phyloP scores from a whole-genome alignment of 2,888 invertebrate genomes.

The Andricus curvator region DNA sequence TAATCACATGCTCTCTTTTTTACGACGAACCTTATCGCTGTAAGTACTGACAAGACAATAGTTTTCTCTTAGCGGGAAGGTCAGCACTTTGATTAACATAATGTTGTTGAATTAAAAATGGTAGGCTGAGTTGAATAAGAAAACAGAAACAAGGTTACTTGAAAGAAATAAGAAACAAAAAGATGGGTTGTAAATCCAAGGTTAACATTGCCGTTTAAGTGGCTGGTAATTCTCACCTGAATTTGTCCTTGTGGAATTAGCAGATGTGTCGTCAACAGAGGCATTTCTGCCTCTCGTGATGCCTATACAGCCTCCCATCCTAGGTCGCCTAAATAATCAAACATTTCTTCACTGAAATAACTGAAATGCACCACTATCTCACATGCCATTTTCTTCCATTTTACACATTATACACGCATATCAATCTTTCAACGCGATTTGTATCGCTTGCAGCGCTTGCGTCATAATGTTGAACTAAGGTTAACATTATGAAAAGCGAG shows the following conservation, averaged over 20 bases:
- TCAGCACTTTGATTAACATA: not conserved
- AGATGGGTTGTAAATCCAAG: slow-evolving; percentile 18
- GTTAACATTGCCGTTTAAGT: slow-evolving; percentile 10
- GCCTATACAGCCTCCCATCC: slow-evolving; percentile 94
- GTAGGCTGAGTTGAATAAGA: not conserved
- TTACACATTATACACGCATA: slow-evolving; percentile 61
- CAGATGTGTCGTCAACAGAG: slow-evolving; percentile 89
- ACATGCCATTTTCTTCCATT: slow-evolving; percentile 76
- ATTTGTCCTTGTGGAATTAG: slow-evolving; percentile 89
- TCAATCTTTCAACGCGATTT: slow-evolving; percentile 4
- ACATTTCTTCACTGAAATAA: slow-evolving; percentile 76
- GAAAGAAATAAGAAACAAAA: slow-evolving; percentile 10
- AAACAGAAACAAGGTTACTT: slow-evolving; percentile 14
- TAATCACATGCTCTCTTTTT: not conserved
- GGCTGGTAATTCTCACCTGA: slow-evolving; percentile 83
- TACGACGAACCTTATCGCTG: not conserved
- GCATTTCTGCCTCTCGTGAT: slow-evolving; percentile 90
- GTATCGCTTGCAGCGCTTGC: not conserved
- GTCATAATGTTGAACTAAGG: too few relatives aligned
- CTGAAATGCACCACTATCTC: slow-evolving; percentile 75
- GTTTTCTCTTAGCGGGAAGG: not conserved
- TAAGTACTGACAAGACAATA: not conserved
- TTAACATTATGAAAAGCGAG: too few relatives aligned
- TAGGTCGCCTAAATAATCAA: slow-evolving; percentile 80
- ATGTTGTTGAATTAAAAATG: not conserved